Evolutionary conservation across 2,113 vertebrate genomes (phyloP), one percentile per base, ranked within the genome.

Genomic region (Myotis davidii): DNA sequence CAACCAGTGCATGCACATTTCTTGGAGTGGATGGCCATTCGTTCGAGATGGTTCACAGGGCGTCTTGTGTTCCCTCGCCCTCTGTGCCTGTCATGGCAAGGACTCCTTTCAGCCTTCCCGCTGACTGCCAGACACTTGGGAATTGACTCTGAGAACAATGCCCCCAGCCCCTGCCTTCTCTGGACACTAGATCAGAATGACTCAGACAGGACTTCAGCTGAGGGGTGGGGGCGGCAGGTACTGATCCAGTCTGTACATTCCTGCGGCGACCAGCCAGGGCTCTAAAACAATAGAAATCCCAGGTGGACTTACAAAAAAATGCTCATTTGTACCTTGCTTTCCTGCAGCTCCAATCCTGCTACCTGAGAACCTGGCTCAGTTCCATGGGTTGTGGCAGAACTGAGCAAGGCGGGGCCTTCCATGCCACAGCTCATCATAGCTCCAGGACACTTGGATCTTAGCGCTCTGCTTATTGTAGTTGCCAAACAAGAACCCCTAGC

Each of bases 201-300:
- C 42, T 37, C 77, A 39, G 32, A 14, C 10, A 5, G 59, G 56
- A 61, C 61, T 29, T 39, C 34, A 9, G 12, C 27, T 65, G 52
- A 0, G 6, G 1, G 16, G 0, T 25, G 20, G 27, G 64, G 14
- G 0, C 0, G 4, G 9, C 0, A 1, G 14, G 20, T n/a, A 1
- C 56, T 78, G 27, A 54, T 39, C 7, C 32, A 1, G 23, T 72
- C 54, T 32, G 37, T 61, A 23, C 79, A 6, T 76, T 39, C 52
- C 39, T 84, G 76, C 20, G 27, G 48, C 21, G 20, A 0, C 18
- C 37, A 61, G 23, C 59, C 3, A 13, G 64, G 42, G 32, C 82
- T 78, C 21, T 39, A 7, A 25, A 85, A 52, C 42, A 27, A 2
- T 0, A 3, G 50, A 27, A 16, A 45, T 61, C n/a, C 16, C 48